phyloP scores from a whole-genome alignment of 2,888 invertebrate species.

The Monochamus alternatus region DNA sequence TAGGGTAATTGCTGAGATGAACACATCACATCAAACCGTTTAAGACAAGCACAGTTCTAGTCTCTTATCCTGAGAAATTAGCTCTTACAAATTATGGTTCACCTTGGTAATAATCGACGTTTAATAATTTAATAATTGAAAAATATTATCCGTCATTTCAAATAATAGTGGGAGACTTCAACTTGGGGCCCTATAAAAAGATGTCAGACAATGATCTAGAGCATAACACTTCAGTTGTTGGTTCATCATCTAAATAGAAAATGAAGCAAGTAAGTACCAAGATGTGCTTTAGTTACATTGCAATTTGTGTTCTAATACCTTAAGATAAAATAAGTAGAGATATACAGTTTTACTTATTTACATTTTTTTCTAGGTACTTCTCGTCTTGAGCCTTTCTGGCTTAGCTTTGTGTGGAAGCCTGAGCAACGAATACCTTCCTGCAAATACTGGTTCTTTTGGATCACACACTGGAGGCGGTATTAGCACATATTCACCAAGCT shows the following conservation, averaged over 20 bases:
- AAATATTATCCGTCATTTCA: not conserved
- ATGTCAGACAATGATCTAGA: not conserved
- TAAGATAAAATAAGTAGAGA: too few species aligned
- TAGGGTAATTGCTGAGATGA: not conserved
- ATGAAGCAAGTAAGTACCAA: too few species aligned
- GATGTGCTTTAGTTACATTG: too few species aligned
- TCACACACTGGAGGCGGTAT: not conserved
- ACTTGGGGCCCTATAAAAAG: constrained; percentile 1
- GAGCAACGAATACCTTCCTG: constrained; percentile 11
- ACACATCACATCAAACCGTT: not conserved
- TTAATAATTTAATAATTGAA: not conserved
- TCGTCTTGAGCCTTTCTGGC: not conserved
- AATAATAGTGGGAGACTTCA: constrained; percentile 1
- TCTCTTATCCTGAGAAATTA: not conserved
- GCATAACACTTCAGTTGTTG: not conserved
- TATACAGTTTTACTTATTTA: too few species aligned
- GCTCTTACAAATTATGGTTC: not conserved
- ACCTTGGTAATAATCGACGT: not conserved
- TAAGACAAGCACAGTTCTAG: not conserved
- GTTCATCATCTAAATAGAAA: too few species aligned
- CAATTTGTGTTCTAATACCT: too few species aligned
- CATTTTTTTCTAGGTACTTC: not conserved
- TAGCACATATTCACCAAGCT: not conserved
- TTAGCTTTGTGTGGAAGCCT: not conserved
- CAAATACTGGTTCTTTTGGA: not conserved